Conservation (phyloP, 1,140 invertebrate species). For the Vanessa atalanta region DNA sequence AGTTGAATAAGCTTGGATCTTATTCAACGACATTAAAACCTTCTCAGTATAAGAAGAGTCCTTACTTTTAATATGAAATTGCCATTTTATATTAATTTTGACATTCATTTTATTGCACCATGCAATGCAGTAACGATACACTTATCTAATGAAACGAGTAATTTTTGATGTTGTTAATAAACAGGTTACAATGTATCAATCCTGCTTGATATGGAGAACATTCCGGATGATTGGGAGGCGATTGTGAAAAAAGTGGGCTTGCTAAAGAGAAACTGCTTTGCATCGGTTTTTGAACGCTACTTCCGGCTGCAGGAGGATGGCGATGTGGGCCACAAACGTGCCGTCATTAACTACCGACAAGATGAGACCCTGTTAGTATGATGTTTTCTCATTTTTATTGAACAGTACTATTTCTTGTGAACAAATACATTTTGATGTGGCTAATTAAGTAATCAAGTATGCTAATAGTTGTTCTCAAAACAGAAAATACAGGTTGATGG, state of each 20-base stretch:
- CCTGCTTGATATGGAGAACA: slow-evolving; percentile 95
- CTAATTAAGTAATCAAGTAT: too few species aligned
- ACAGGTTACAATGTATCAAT: slow-evolving; percentile 95
- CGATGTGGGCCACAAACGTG: slow-evolving; percentile 93
- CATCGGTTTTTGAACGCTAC: slow-evolving; percentile 99
- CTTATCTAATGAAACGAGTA: not conserved
- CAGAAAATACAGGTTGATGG: not conserved
- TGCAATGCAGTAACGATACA: too few species aligned
- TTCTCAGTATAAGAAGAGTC: too few species aligned
- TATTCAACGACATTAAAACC: too few species aligned
- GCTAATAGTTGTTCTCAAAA: not conserved
- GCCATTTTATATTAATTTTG: too few species aligned
- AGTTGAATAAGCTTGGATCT: too few species aligned
- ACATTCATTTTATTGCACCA: too few species aligned
- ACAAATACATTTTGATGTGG: too few species aligned
- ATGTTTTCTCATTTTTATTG: slow-evolving; percentile 7
- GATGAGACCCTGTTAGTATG: slow-evolving; percentile 98
- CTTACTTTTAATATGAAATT: too few species aligned
- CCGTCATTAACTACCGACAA: slow-evolving; percentile 98
- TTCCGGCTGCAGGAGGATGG: slow-evolving; percentile 98
- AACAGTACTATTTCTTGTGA: not conserved
- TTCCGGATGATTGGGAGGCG: slow-evolving; percentile 94
- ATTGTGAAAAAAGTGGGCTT: slow-evolving; percentile 95
- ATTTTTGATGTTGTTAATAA: slow-evolving; percentile 23
- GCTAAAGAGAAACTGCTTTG: slow-evolving; percentile 99